Conservation (phyloP, 1,140 invertebrate species). For the Neomicropteryx cornuta region DNA sequence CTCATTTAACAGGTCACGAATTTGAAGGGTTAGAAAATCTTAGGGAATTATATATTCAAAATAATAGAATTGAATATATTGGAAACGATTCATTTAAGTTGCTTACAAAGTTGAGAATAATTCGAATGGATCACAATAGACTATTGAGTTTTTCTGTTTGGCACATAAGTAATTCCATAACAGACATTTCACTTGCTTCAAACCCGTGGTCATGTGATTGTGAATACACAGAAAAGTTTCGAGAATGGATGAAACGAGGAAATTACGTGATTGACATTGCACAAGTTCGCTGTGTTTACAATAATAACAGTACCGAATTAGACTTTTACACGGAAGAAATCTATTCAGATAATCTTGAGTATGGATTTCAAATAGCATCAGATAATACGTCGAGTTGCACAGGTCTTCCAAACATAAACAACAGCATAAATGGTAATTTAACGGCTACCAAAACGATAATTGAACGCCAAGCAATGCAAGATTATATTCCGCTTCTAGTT, state of each 20-base stretch:
- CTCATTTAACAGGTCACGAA: conserved; percentile 68
- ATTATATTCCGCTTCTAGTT: conserved; percentile 69
- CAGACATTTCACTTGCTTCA: conserved; percentile 54
- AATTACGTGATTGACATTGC: conserved; percentile 51
- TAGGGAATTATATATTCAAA: conserved; percentile 74
- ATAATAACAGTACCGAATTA: conserved; percentile 46
- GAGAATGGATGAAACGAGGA: conserved; percentile 62
- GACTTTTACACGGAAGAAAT: conserved; percentile 44
- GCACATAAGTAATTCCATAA: conserved; percentile 56
- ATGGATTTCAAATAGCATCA: conserved; percentile 43
- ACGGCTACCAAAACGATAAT: conserved; percentile 59
- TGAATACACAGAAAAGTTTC: conserved; percentile 65
- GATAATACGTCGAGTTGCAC: conserved; percentile 46
- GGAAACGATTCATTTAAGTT: conserved; percentile 68
- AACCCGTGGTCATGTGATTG: conserved; percentile 88
- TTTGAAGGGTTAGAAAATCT: conserved; percentile 65
- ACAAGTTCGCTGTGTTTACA: conserved; percentile 49
- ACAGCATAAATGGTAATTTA: conserved; percentile 54
- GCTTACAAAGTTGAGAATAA: conserved; percentile 54
- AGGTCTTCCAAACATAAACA: conserved; percentile 51
- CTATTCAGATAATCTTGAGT: conserved; percentile 39
- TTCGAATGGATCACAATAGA: conserved; percentile 68
- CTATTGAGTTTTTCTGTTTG: conserved; percentile 65
- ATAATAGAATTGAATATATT: conserved; percentile 65
- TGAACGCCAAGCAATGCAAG: conserved; percentile 56